Conservation (phyloP, 2,888 invertebrate genomes). For the Limnephilus lunatus region DNA sequence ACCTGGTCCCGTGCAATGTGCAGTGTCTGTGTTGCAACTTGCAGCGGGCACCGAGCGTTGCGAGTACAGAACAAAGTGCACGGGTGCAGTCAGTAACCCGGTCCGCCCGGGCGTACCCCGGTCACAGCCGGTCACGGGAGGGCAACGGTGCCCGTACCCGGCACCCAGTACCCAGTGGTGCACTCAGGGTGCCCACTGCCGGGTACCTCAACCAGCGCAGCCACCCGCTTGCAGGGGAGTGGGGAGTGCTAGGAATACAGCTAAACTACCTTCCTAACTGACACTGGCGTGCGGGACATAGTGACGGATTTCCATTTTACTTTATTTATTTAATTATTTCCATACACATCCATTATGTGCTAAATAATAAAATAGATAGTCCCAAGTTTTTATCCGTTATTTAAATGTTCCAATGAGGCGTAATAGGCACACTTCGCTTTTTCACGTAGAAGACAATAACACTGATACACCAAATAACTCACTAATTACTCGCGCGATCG, state of each 20-base stretch:
- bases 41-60: neutral
- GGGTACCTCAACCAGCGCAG: neutral
- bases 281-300: neutral
- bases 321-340: no score
- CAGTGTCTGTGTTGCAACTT: neutral
- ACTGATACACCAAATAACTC: no score
- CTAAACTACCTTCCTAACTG: neutral
- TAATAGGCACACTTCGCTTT: no score
- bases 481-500: no score
- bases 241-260: neutral
- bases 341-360: no score
- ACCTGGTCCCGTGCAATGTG: neutral
- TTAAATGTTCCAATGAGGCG: no score
- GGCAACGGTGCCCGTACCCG: neutral
- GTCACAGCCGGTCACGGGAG: conserved; percentile 12
- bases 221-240: neutral
- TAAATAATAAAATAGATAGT: no score
- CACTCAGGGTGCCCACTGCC: neutral
- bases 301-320: neutral
- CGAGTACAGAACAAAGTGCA: neutral
- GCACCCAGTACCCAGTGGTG: no score
- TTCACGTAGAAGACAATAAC: no score
- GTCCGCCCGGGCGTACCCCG: conserved; percentile 27
- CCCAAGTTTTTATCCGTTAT: no score
- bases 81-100: conserved; percentile 45